Percentiles rank a stretch among this genome's conserved stretches.
These are phyloP conservation scores for Drosophila pullipes DNA, from an alignment of 2,888 invertebrate genomes.

Conservation along the genomic window DNA sequence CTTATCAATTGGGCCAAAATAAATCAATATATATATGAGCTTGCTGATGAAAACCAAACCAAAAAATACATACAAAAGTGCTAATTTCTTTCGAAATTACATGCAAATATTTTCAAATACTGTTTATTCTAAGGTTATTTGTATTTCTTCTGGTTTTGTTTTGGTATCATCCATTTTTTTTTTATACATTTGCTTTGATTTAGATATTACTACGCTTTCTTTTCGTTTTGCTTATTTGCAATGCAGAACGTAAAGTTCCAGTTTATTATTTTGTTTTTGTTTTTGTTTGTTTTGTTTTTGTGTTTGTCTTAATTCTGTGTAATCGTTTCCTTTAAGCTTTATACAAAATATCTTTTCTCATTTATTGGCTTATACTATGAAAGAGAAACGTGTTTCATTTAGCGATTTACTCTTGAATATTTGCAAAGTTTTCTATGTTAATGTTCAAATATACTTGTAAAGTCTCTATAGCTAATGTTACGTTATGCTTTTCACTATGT, in stretches of 20 bases:
- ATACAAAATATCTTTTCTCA: conserved; percentile 65
- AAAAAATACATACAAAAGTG: background rate
- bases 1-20: conserved; percentile 34
- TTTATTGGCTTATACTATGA: conserved; percentile 25
- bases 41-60: conserved; percentile 1
- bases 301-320: conserved; percentile 30
- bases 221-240: conserved; percentile 53
- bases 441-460: conserved; percentile 40
- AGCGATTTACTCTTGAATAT: conserved; percentile 53
- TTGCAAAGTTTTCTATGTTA: conserved; percentile 38
- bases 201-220: conserved; percentile 80
- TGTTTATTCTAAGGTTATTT: conserved; percentile 38
- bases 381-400: conserved; percentile 58
- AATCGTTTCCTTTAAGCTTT: conserved; percentile 49
- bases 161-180: conserved; percentile 33
- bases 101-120: conserved; percentile 30
- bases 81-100: conserved; percentile 10
- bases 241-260: conserved; percentile 51
- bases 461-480: conserved; percentile 56
- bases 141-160: conserved; percentile 29
- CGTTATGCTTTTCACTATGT: conserved; percentile 63
- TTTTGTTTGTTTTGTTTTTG: conserved; percentile 22
- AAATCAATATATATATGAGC: background rate
- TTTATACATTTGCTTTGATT: conserved; percentile 74
- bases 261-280: conserved; percentile 20